Evolutionary conservation across 1,140 invertebrate genomes (phyloP), one percentile per base, ranked within the genome.

Genomic region (Plectrocnemia conspersa): DNA sequence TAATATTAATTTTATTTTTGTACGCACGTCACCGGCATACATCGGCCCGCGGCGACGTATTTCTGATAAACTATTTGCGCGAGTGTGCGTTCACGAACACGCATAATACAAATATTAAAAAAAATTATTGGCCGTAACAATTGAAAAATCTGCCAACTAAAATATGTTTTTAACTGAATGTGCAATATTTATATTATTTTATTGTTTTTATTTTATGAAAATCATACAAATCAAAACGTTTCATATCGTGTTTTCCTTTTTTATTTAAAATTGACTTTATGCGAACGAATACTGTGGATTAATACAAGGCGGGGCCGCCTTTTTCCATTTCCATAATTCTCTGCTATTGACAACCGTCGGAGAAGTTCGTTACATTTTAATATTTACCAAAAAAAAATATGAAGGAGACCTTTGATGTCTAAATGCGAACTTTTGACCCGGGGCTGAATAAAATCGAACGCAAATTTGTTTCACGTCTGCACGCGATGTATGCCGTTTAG

Each of bases 1-100:
- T 35, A 50, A 50, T 50, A 50, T 50, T 50, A 50, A 50, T 50
- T 50, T 38, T 50, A 50, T 50, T 50, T 50, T 47, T 47, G 44
- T 35, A 38, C 47, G 33, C 47, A 50, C 47, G 47, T 50, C 47
- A 50, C 47, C 25, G 47, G 5, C 47, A 50, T 33, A 29, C 18
- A 27, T 25, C 24, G 42, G 7, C 21, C 42, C 21, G 42, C 24
- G 42, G 24, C 33, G 47, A 36, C 32, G 29, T 35, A 18, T 16
- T 1, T 3, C 22, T 21, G 47, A 50, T 50, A 50, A 50, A 50
- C 47, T 50, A 50, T 35, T 24, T 29, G 6, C 27, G 27, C 27
- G n/a, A 7, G 27, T 29, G 27, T 29, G n/a, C 27, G n/a, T n/a
- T 7, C 27, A n/a, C n/a, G 27, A 29, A 29, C 27, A 29, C 27